A percentile compares a stretch with the other conserved stretches of the same genome.
phyloP scores from a whole-genome alignment of 2,888 invertebrate species.

The Spodoptera littoralis region DNA sequence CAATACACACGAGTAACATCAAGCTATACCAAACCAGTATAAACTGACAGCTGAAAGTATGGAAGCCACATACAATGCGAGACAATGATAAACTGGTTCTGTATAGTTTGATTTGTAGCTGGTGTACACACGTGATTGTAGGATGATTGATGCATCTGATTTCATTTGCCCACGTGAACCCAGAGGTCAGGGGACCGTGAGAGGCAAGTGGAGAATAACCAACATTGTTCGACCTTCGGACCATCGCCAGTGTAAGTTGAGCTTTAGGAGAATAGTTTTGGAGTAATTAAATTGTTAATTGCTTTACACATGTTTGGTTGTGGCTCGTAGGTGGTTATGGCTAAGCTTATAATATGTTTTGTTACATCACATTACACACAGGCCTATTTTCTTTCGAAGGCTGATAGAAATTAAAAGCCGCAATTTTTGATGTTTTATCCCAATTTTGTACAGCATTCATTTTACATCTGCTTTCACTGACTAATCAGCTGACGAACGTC shows the following conservation, averaged over 20 bases:
- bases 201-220: slow-evolving; percentile 57
- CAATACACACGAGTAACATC: slow-evolving; percentile 44
- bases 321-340: slow-evolving; percentile 9
- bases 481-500: too few relatives aligned
- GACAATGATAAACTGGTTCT: too few relatives aligned
- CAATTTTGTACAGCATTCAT: too few relatives aligned
- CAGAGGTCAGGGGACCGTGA: slow-evolving; percentile 72
- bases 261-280: slow-evolving; percentile 47
- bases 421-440: too few relatives aligned
- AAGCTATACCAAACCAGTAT: too few relatives aligned
- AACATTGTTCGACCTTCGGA: slow-evolving; percentile 63
- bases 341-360: not conserved
- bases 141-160: slow-evolving; percentile 75
- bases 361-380: not conserved
- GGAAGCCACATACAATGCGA: too few relatives aligned
- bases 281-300: slow-evolving; percentile 54
- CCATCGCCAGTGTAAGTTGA: slow-evolving; percentile 56
- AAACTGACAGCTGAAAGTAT: too few relatives aligned
- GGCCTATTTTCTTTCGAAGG: too few relatives aligned
- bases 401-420: too few relatives aligned
- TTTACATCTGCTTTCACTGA: too few relatives aligned
- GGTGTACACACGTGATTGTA: slow-evolving; percentile 62
- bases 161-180: slow-evolving; percentile 74
- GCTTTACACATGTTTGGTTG: slow-evolving; percentile 21
- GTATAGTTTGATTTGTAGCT: too few relatives aligned